These are phyloP conservation scores for Oreochromis grahami DNA, from an alignment of 2,797 vertebrate genomes.

Conservation along the genomic window DNA sequence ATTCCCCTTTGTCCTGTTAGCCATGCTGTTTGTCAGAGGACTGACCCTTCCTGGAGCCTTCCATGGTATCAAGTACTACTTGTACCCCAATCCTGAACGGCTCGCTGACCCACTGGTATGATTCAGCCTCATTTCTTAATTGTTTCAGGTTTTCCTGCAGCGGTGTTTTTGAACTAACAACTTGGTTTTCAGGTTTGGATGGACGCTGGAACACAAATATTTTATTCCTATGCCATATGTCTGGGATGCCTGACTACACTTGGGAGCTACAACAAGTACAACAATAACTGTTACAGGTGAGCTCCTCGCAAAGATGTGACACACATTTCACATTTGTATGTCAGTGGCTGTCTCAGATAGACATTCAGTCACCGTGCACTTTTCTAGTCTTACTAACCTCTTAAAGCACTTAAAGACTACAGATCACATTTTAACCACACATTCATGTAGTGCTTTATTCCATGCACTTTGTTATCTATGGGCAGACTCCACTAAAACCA, in stretches of 20 bases:
- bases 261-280: slow-evolving; percentile 77
- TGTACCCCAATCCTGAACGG: slow-evolving; percentile 84
- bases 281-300: slow-evolving; percentile 77
- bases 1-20: slow-evolving; percentile 87
- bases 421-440: not conserved
- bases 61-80: slow-evolving; percentile 87
- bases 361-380: not conserved
- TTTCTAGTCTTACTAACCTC: not conserved
- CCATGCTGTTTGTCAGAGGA: slow-evolving; percentile 84
- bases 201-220: slow-evolving; percentile 77
- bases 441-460: not conserved
- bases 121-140: not conserved
- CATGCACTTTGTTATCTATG: not conserved
- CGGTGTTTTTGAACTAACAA: not conserved
- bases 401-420: not conserved
- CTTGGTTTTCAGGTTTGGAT: slow-evolving; percentile 69
- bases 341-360: not conserved
- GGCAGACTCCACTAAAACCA: not conserved
- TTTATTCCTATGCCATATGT: slow-evolving; percentile 75
- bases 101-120: slow-evolving; percentile 91
- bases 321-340: not conserved
- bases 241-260: slow-evolving; percentile 69
- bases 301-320: not conserved
- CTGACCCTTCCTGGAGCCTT: slow-evolving; percentile 86
- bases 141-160: not conserved